Evolutionary conservation across 1,140 invertebrate genomes (phyloP), one percentile per base, ranked within the genome.

Genomic region (Radopholus similis): DNA sequence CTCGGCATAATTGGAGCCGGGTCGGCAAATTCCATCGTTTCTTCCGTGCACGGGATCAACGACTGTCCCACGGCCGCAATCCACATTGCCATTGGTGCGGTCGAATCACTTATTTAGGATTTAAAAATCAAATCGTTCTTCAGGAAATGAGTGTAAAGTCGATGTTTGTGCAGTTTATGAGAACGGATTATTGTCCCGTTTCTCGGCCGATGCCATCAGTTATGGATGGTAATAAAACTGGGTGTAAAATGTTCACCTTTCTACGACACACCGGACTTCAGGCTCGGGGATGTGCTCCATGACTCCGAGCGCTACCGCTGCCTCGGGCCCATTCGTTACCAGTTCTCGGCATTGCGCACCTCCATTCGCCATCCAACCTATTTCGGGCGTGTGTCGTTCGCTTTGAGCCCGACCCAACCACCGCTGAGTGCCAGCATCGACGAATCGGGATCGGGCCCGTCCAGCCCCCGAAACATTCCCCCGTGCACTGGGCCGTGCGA

Each of bases 1-100:
- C 81, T 81, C 62, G 79, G 79, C 38, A 81, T 81, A 30, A 81
- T 81, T 49, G 77, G 77, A 2, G 79, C 79, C 18, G 91, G 91
- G n/a, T 91, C 90, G 75, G 91, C 90, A 0, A 90, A 92, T 80
- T 90, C 90, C 18, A 87, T 91, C 47, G 90, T 89, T 2, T 90
- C 89, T 75, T 90, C 89, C 67, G 86, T 90, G 30, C 89, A 90
- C 81, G 91, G 91, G n/a, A 90, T 89, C 2, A 89, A 88, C 53
- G 91, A 93, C 84, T 87, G 90, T 3, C 83, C 88, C 15, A 93
- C 91, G 0, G 88, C 90, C 3, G 88, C 88, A 2, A 86, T 94
- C 66, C 89, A 92, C 79, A 89, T 93, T 73, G 87, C 92, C 68
- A 86, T 91, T 67, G 91, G 88, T 84, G 80, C 81, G 15, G 56